Base-by-base conservation (phyloP, 2,888 invertebrate genomes). In the Gibbula magus region DNA sequence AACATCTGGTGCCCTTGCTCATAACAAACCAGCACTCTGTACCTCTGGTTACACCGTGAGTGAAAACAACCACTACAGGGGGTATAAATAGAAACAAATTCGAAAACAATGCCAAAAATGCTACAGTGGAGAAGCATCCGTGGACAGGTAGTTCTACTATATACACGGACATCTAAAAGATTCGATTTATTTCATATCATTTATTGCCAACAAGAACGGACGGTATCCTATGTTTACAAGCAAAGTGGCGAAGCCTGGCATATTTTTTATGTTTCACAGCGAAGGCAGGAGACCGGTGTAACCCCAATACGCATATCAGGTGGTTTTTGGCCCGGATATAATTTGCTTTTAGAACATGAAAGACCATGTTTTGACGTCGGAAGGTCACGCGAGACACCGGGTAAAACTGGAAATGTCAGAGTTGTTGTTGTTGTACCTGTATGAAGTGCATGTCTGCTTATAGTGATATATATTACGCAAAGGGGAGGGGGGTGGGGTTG, bases 241-340 rank as follows among this genome's bases (percentile, higher is more conserved):
- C 61, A 29, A 2, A 22, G 18, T 4, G 29, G 29, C 25, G 29
- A 29, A 13, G 29, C 61, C 29, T 16, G 25, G 25, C 61, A 61
- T 61, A 61, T 61, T 61, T 61, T n/a, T 61, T 61, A 61, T 61
- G 25, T 25, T 61, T 18, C 29, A 13, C 61, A 61, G 18, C 13
- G 61, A 61, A 13, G 25, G 61, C 61, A 61, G 29, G 22, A 29
- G 61, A 18, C 13, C 29, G 61, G 61, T 61, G 61, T 25, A 29
- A 61, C 61, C 61, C 61, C 61, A 61, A 61, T 61, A 61, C 29
- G 45, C 45, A 61, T 61, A 25, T 29, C 61, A 61, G 7, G 29
- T 61, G 61, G 61, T 61, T 61, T 25, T 61, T 25, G 22, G 29
- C 61, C 61, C 61, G 61, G 61, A 61, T 61, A 61, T 29, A 61